Base-by-base conservation (phyloP, 2,113 vertebrate species). In the Oophaga pumilio region DNA sequence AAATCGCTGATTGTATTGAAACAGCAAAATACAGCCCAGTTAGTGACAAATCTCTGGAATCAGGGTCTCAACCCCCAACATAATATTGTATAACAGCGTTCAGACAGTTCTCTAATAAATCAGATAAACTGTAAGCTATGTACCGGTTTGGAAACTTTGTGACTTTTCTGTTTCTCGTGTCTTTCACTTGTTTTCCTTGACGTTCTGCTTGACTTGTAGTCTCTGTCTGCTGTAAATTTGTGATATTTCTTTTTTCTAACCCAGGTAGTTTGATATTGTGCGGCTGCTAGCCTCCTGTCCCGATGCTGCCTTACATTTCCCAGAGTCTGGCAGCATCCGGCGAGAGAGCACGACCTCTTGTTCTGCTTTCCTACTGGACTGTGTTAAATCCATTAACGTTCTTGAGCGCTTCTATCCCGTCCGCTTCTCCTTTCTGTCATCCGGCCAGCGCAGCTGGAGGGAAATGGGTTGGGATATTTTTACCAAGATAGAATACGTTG, bases 351-450 rank as follows among this genome's bases (percentile, higher is more conserved):
- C 28, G 82, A 84, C 82, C 82, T 84, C 82, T 57, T 84, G 82
- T 73, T 71, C 82, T 71, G 82, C 64, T 84, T 84, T 20, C 82
- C 82, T 71, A 69, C 50, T 57, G 64, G 82, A 84, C 82, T 84
- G 66, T 84, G 82, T 26, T 84, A 71, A 84, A 84, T 71, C 82
- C 64, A 69, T 71, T 84, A 84, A 33, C 33, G 64, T 17, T 69
- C 50, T 26, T n/a, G 80, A 82, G 76, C 12, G 49, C 68, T 56
- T 56, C 49, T 53, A 28, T 57, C 52, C 82, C 6, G 68, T 71
- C 82, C 43, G 14, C 82, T 28, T 84, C 82, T 64, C 22, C 13
- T 0, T 53, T 50, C 53, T 64, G 28, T 64, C 60, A n/a, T 18
- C 59, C 24, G 14, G 78, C 79, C 79, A 78, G 52, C 53, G 4